A percentile compares a stretch with the other conserved stretches of the same genome.
Conservation (phyloP, 2,113 vertebrate species). For the Psammodynastes pulverulentus region DNA sequence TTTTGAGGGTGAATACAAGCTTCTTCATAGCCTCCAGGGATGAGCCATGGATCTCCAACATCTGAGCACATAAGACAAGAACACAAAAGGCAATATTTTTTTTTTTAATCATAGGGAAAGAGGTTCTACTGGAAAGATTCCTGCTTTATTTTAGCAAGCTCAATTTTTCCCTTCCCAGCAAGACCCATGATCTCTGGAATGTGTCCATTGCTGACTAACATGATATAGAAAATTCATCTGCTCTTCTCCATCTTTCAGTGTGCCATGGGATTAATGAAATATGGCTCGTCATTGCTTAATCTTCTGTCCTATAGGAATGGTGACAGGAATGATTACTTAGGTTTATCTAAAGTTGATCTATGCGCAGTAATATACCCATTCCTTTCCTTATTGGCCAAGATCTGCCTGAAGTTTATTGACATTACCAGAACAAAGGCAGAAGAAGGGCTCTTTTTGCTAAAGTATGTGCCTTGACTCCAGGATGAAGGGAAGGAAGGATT, state of each 20-base stretch:
- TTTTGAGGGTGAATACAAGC: neutral
- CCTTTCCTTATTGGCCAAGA: neutral
- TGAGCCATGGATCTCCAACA: neutral
- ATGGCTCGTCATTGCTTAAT: neutral
- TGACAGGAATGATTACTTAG: neutral
- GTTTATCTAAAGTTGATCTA: neutral
- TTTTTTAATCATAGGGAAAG: neutral
- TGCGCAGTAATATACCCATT: neutral
- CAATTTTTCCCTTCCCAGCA: neutral
- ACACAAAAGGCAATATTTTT: neutral
- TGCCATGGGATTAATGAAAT: neutral
- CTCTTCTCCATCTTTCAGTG: neutral
- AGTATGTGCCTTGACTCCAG: neutral
- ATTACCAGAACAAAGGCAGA: neutral
- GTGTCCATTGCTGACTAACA: neutral
- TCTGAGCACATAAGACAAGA: neutral
- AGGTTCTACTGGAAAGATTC: neutral
- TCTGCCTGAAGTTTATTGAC: neutral
- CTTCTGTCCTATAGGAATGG: neutral
- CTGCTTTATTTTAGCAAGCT: neutral
- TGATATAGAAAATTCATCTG: neutral
- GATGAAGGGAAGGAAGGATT: neutral
- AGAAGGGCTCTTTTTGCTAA: neutral
- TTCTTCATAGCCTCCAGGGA: neutral
- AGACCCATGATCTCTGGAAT: neutral